phyloP scores from a whole-genome alignment of 2,113 vertebrate genomes.

The Sakesphorus luctuosus region DNA sequence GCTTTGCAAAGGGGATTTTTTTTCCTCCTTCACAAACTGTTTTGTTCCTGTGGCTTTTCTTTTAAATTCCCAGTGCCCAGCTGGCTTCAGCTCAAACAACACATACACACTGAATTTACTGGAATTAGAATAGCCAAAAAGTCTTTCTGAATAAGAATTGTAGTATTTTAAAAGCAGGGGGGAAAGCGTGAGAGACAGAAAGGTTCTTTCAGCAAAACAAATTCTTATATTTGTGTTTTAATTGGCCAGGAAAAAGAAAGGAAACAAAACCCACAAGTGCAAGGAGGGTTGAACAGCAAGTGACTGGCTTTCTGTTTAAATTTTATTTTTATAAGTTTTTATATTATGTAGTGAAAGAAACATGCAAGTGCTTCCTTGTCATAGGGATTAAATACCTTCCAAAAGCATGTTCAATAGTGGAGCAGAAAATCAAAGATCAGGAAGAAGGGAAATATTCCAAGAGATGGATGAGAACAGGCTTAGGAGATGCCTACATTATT shows the following conservation, averaged over 20 bases:
- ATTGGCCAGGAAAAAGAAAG: neutral
- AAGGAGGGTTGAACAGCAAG: neutral
- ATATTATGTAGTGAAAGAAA: neutral
- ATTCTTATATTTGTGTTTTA: neutral
- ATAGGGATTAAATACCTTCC: neutral
- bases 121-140: neutral
- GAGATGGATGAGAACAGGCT: neutral
- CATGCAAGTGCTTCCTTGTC: neutral
- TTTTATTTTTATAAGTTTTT: neutral
- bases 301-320: neutral
- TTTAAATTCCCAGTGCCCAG: neutral
- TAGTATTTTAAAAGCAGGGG: neutral
- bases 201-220: neutral
- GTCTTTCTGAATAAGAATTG: neutral
- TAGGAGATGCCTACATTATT: neutral
- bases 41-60: neutral
- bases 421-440: neutral
- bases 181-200: neutral
- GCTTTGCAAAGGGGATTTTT: neutral
- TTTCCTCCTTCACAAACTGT: neutral
- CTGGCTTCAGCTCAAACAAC: neutral
- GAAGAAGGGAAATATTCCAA: neutral
- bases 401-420: neutral
- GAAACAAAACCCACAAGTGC: neutral
- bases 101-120: neutral